A percentile compares a stretch with the other conserved stretches of the same genome.
Conservation (phyloP, 2,113 vertebrate species). For the Halichoeres trimaculatus region DNA sequence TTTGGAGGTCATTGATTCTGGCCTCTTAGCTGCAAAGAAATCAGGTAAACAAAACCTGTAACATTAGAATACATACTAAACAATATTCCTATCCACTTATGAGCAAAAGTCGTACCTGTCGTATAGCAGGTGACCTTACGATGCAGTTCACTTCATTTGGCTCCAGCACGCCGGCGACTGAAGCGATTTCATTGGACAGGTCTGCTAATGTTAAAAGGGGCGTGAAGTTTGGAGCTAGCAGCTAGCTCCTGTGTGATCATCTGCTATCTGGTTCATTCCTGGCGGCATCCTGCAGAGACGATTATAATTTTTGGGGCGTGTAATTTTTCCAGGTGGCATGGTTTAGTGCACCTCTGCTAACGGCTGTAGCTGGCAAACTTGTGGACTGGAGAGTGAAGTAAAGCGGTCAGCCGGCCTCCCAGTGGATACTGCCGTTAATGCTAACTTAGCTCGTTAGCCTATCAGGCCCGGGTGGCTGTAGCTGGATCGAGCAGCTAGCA, state of each 20-base stretch:
- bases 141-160: neutral
- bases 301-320: slow-evolving; percentile 12
- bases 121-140: neutral
- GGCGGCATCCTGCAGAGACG: slow-evolving; percentile 46
- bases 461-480: slow-evolving; percentile 33
- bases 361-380: neutral
- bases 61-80: too few relatives aligned
- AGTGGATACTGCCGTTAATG: slow-evolving; percentile 48
- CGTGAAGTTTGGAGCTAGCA: slow-evolving; percentile 68
- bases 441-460: slow-evolving; percentile 70
- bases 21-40: neutral
- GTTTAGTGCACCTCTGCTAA: neutral
- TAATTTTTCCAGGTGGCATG: neutral
- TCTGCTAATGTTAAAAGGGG: slow-evolving; percentile 65
- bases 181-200: slow-evolving; percentile 63
- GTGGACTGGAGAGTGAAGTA: slow-evolving; percentile 6
- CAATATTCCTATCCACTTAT: too few relatives aligned
- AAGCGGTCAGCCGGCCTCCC: slow-evolving; percentile 24
- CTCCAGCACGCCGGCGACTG: slow-evolving; percentile 36
- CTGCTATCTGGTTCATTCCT: slow-evolving; percentile 39
- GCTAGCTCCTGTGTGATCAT: slow-evolving; percentile 43
- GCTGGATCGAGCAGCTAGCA: slow-evolving; percentile 23
- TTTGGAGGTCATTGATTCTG: neutral
- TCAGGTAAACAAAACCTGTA: neutral
- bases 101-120: neutral